Evolutionary conservation across 2,113 vertebrate species (phyloP).

Genomic region (Neopipo cinnamomea): DNA sequence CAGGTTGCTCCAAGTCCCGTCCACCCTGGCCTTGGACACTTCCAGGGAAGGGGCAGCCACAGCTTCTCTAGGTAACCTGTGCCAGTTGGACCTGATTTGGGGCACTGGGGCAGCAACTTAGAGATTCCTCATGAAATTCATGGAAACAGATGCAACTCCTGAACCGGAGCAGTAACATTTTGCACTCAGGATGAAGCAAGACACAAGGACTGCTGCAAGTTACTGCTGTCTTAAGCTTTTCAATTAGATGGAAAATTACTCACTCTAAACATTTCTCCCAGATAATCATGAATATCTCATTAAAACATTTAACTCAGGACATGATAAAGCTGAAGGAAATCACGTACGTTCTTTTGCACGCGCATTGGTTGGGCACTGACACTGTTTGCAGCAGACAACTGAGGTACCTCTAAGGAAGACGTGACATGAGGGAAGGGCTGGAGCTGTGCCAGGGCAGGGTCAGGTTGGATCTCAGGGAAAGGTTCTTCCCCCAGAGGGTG

Average conservation of each 20-base stretch:
- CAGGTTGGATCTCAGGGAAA: background rate
- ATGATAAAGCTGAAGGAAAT: background rate
- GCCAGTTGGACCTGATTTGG: background rate
- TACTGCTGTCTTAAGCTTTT: background rate
- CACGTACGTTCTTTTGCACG: fast-evolving
- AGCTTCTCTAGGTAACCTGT: background rate
- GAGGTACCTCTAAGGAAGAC: background rate
- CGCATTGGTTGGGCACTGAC: background rate
- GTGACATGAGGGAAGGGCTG: background rate
- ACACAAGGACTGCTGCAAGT: background rate
- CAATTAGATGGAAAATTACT: background rate
- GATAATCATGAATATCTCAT: background rate
- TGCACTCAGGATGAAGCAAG: background rate
- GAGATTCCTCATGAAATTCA: background rate
- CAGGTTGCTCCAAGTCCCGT: background rate
- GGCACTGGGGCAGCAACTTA: background rate
- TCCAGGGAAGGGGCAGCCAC: background rate
- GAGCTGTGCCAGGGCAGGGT: background rate
- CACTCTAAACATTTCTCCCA: background rate
- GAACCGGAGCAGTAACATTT: background rate
- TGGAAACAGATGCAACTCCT: background rate
- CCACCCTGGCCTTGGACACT: background rate
- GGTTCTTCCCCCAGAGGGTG: background rate
- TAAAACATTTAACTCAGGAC: background rate
- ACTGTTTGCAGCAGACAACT: background rate